Base-by-base conservation (phyloP, 1,140 invertebrate species). In the Heliconius hermathena region DNA sequence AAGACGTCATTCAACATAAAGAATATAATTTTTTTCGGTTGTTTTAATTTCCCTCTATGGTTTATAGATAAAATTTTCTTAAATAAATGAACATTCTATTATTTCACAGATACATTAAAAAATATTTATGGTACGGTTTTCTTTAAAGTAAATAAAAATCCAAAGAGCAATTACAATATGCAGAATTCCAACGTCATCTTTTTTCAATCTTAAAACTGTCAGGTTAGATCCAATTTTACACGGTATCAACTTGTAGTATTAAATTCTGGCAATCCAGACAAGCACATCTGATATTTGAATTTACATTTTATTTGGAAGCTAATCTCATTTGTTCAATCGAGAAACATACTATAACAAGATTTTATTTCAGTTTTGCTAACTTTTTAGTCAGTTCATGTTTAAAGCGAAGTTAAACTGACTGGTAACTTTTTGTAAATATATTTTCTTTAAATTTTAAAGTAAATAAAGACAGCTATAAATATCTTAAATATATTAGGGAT, bases 181-280 rank as follows among this genome's bases (percentile, higher is more conserved):
- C 60, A 66, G 29, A 66, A 29, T 4, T 29, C 3, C 26, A 16
- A 29, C 16, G 22, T 66, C 57, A 66, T 66, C 60, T 66, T 66
- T 66, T 66, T 29, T 26, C 13, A 29, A 66, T 66, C 60, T 22
- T 60, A 60, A 60, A 60, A 22, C 57, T 29, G 60, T 66, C 60
- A 66, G 13, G 60, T 66, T n/a, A 66, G 13, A 66, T 26, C 60
- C 60, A 66, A 66, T 66, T 29, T 66, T 66, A 66, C 60, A 66
- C 60, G 60, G 22, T 66, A 18, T 66, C 26, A 66, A 66, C 26
- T 29, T 66, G 60, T 29, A 66, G 60, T 66, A 66, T 29, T 3
- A 66, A 16, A 66, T 66, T 66, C 60, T 66, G 2, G 60, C 26
- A 9, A 18, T 29, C 26, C 60, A 66, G 60, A 66, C 60, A 29